Evolutionary conservation across 2,113 vertebrate species (phyloP).

Genomic region (Halcyon senegalensis): DNA sequence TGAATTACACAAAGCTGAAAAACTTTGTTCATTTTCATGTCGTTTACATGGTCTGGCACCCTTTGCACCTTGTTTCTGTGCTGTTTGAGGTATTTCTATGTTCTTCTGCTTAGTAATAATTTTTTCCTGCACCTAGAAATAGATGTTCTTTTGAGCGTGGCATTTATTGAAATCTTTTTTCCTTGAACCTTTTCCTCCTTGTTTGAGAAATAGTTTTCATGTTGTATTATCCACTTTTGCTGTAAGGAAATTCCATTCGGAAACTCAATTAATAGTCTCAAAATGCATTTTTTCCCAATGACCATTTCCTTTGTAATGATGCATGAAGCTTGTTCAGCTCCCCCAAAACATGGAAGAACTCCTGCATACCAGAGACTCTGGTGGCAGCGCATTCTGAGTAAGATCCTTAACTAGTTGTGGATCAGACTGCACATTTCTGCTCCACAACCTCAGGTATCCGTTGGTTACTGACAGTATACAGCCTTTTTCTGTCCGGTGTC

Average conservation of each 20-base stretch:
- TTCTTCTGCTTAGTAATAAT: neutral
- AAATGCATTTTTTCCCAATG: neutral
- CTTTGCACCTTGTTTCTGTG: neutral
- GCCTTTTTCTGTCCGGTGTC: neutral
- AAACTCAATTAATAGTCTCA: neutral
- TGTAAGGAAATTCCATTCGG: neutral
- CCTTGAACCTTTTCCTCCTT: neutral
- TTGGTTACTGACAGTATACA: neutral
- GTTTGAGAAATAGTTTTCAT: neutral
- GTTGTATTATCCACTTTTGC: neutral
- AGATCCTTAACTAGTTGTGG: neutral
- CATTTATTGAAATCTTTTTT: neutral
- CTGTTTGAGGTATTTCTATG: neutral
- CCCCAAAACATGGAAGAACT: neutral
- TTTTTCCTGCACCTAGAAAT: neutral
- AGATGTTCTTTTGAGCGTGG: neutral
- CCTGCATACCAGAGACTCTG: neutral
- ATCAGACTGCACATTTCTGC: neutral
- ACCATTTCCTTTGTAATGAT: neutral
- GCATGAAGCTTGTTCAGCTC: neutral
- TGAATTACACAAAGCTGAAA: neutral
- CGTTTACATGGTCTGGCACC: neutral
- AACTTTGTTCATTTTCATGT: neutral
- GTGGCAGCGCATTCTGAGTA: neutral
- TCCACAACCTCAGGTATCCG: neutral